Evolutionary conservation across 2,113 vertebrate genomes (phyloP), one percentile per base, ranked within the genome.

Genomic region (Uropsilus gracilis): DNA sequence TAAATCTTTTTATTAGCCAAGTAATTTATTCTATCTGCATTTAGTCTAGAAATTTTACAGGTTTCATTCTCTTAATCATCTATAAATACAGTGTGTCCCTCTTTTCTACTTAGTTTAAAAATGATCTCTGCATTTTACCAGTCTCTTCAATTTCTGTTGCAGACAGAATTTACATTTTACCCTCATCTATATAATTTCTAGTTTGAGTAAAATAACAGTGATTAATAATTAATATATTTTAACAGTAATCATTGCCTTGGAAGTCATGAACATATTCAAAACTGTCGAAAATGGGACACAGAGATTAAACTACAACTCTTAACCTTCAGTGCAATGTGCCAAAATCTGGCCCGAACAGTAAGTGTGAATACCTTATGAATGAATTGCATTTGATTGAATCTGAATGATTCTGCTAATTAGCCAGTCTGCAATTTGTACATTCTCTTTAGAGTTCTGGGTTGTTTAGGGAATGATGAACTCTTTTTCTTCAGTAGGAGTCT

Each of bases 261-360:
- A 97, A 99, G 99, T 95, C 99, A 99, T n/a, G 99, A 99, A 97
- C 99, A 99, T 55, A 99, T 99, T 97, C 99, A 99, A 98, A 99
- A 98, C 97, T 99, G 99, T 98, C 98, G 99, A 53, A 99, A 99
- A 97, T 99, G 99, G 99, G 99, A 99, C 95, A 98, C 98, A 9
- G 99, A 99, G 96, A 99, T 99, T 98, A 99, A 98, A 68, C 98
- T 99, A 83, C 99, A 99, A 94, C 99, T 99, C 2, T 98, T 99
- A 95, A 98, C 98, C 81, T 98, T 94, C 86, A 97, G 97, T 83
- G 98, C 98, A 82, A 98, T 99, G 87, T 99, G 98, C 94, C 98
- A 98, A 95, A 99, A 99, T 97, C 97, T 99, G 97, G 99, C 99
- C 2, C 98, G 99, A 77, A 98, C 98, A 26, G 99, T 99, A 98